phyloP scores from a whole-genome alignment of 2,797 vertebrate species.

The Saxicola maurus region DNA sequence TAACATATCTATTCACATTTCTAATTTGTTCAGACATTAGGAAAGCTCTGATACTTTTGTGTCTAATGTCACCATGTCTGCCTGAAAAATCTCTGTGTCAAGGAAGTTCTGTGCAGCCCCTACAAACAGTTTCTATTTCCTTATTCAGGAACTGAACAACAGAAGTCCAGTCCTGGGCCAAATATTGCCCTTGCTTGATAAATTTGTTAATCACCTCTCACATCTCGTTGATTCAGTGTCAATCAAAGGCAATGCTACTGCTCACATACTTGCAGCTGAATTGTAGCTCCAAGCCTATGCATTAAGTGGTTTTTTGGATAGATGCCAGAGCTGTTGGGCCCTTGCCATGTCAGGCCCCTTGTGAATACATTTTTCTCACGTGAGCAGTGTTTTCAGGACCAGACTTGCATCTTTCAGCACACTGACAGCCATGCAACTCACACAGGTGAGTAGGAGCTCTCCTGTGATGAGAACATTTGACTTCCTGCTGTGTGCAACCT shows the following conservation, averaged over 20 bases:
- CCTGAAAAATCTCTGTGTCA: not conserved
- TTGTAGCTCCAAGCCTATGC: not conserved
- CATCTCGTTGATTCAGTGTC: constrained; percentile 31
- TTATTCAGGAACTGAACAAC: not conserved
- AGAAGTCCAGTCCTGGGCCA: not conserved
- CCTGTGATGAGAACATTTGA: not conserved
- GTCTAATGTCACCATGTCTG: not conserved
- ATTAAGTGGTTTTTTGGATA: constrained; percentile 44
- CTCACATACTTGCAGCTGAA: constrained; percentile 13
- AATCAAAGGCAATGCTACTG: constrained; percentile 24
- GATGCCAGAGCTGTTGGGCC: constrained; percentile 24
- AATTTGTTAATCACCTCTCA: constrained; percentile 45
- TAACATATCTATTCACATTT: not conserved
- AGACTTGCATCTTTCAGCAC: not conserved
- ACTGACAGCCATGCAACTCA: not conserved
- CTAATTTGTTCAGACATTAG: not conserved
- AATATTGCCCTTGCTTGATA: constrained; percentile 17
- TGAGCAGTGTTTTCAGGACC: not conserved
- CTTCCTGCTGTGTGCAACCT: not conserved
- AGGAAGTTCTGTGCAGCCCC: not conserved
- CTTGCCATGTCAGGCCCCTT: constrained; percentile 3
- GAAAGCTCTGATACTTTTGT: not conserved
- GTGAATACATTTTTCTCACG: not conserved
- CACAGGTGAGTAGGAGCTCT: not conserved
- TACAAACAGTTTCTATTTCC: not conserved